phyloP scores from a whole-genome alignment of 2,113 vertebrate genomes.

The Mormoops blainvillei region DNA sequence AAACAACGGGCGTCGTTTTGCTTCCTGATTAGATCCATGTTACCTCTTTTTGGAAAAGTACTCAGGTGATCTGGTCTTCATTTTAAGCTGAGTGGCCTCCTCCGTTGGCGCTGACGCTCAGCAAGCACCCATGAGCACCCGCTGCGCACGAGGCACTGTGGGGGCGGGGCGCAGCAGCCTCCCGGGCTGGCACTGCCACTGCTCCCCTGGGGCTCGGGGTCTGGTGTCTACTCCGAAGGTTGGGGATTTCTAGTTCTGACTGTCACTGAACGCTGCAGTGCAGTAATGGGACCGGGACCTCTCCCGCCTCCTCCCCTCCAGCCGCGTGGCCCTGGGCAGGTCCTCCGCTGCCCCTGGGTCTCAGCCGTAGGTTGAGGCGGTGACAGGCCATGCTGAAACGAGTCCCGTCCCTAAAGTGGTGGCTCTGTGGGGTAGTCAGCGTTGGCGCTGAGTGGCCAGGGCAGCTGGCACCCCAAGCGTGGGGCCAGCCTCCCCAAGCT shows the following conservation, averaged over 20 bases:
- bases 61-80: neutral
- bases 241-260: neutral
- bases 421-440: neutral
- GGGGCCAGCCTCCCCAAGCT: neutral
- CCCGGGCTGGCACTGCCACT: no score
- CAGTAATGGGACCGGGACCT: accelerated
- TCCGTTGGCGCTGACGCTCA: neutral
- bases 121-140: neutral
- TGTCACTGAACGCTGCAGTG: neutral
- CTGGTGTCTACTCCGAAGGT: neutral
- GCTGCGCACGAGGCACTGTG: neutral
- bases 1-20: neutral
- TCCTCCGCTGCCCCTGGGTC: neutral
- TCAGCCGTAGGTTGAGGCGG: neutral
- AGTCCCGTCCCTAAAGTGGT: accelerated
- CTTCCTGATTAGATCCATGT: neutral
- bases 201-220: neutral
- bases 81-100: neutral
- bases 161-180: neutral
- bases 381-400: neutral
- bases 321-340: accelerated
- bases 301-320: neutral
- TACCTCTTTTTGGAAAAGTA: neutral
- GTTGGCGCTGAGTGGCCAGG: neutral
- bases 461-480: neutral